Evolutionary conservation across 2,888 invertebrate genomes (phyloP).

Genomic region (Nomada fabriciana): DNA sequence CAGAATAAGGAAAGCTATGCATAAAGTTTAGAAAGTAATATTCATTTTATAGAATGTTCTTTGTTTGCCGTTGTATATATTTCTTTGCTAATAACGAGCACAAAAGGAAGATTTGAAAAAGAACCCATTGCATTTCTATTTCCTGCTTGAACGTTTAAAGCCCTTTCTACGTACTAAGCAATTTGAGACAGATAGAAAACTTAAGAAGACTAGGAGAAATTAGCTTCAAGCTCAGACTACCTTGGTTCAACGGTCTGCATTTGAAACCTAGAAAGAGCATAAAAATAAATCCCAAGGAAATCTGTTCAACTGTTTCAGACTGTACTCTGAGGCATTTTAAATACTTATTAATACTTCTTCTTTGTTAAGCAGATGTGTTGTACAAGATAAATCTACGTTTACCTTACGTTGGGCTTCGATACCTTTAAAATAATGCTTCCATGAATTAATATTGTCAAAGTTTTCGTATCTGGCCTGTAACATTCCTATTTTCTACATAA

Average conservation of each 20-base stretch:
- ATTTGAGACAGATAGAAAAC: slow-evolving; percentile 13
- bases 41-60: background rate
- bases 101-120: background rate
- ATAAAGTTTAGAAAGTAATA: background rate
- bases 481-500: too few relatives aligned
- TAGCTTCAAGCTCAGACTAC: slow-evolving; percentile 5
- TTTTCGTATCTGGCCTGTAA: too few relatives aligned
- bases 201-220: slow-evolving; percentile 6
- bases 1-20: background rate
- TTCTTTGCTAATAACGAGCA: background rate
- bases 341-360: background rate
- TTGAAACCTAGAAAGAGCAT: background rate
- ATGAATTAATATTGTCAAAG: too few relatives aligned
- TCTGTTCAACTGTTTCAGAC: background rate
- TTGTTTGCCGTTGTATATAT: background rate
- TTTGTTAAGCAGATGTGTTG: background rate
- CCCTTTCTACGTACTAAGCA: background rate
- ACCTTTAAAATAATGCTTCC: too few relatives aligned
- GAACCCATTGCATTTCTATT: slow-evolving; percentile 16
- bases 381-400: background rate
- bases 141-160: slow-evolving; percentile 14
- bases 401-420: background rate
- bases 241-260: background rate
- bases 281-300: background rate
- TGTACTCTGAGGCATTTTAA: background rate